These are phyloP conservation scores for Fragum fragum DNA, from an alignment of 2,888 invertebrate genomes.

Conservation along the genomic window DNA sequence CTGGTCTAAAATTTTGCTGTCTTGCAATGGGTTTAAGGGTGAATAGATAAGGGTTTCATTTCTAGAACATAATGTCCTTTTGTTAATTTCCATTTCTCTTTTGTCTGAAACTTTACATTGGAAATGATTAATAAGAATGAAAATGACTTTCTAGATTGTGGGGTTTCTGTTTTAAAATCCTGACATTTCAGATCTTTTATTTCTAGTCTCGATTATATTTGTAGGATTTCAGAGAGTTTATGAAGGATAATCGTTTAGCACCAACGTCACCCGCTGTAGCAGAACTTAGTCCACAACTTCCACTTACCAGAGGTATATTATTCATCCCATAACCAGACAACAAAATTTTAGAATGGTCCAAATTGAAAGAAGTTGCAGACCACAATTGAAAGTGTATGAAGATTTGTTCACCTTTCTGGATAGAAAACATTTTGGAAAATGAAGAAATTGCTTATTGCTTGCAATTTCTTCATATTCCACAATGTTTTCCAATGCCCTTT, in stretches of 20 bases:
- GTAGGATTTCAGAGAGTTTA: constrained; percentile 94
- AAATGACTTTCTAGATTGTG: not conserved
- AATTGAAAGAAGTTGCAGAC: not conserved
- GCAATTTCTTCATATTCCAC: not conserved
- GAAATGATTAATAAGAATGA: no score
- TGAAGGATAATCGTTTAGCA: constrained; percentile 93
- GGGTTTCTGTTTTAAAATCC: not conserved
- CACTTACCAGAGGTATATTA: constrained; percentile 79
- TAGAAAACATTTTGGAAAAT: not conserved
- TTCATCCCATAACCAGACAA: not conserved
- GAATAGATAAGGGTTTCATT: no score
- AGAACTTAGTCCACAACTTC: constrained; percentile 65
- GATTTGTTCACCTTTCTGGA: no score
- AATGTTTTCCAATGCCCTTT: not conserved
- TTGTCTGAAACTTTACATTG: no score
- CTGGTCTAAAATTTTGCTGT: no score
- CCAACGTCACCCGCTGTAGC: constrained; percentile 88
- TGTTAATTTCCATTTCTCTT: no score
- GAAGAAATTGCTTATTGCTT: not conserved
- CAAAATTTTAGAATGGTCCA: not conserved
- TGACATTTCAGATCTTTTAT: not conserved
- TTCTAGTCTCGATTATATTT: not conserved
- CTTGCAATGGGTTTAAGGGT: no score
- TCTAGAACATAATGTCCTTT: no score
- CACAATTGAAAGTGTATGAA: no score